phyloP scores from a whole-genome alignment of 1,140 invertebrate species.

The Yoshiicerus persimilis region DNA sequence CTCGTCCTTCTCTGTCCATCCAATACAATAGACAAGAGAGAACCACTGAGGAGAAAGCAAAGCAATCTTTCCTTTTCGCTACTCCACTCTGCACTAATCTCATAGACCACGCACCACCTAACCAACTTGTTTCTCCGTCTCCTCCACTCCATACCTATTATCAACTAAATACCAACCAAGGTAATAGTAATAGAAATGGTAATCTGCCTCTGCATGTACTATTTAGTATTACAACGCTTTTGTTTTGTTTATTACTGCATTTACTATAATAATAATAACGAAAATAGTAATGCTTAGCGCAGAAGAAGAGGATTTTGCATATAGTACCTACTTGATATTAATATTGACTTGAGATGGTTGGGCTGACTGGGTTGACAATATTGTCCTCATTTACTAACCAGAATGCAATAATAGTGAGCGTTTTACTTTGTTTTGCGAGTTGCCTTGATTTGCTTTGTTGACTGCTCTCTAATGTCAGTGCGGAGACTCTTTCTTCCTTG shows the following conservation, averaged over 20 bases:
- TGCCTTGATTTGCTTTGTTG: not conserved
- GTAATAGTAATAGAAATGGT: no score
- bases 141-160: no score
- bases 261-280: not conserved
- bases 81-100: not conserved
- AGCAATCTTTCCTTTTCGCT: not conserved
- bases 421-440: not conserved
- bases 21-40: not conserved
- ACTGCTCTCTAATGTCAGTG: not conserved
- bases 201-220: no score
- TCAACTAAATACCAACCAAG: no score
- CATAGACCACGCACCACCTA: not conserved
- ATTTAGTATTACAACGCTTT: no score
- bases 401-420: not conserved
- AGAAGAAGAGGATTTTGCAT: no score
- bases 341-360: no score
- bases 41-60: not conserved
- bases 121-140: no score
- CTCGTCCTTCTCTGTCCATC: not conserved
- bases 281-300: no score
- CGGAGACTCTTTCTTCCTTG: not conserved
- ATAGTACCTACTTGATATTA: no score
- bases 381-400: not conserved
- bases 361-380: not conserved
- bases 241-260: no score